These are phyloP conservation scores for Drosophila bipectinata DNA, from an alignment of 1,140 invertebrate species.

Conservation along the genomic window DNA sequence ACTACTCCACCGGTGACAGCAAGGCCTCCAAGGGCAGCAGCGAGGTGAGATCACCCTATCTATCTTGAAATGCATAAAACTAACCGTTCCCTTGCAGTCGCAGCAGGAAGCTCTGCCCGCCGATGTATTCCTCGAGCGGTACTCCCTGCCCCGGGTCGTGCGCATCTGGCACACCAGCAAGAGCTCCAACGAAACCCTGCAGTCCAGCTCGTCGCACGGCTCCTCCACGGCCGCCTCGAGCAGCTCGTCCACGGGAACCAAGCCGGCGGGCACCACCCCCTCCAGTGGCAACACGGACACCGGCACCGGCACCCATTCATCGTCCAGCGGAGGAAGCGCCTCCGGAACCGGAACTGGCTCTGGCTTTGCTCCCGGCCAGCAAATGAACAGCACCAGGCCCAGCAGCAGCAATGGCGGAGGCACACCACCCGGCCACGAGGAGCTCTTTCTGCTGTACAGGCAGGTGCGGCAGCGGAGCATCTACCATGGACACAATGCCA, in stretches of 20 bases:
- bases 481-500: conserved; percentile 81
- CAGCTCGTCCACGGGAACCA: conserved; percentile 63
- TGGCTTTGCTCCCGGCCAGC: conserved; percentile 19
- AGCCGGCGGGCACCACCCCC: conserved; percentile 9
- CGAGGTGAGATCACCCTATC: conserved; percentile 56
- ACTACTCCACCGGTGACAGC: conserved; percentile 83
- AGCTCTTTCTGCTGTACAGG: conserved; percentile 79
- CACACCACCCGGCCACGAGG: conserved; percentile 53
- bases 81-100: conserved; percentile 19
- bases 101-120: conserved; percentile 74
- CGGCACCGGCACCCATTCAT: conserved; percentile 59
- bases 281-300: conserved; percentile 28
- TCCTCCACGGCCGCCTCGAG: conserved; percentile 76
- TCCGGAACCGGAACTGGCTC: conserved; percentile 38
- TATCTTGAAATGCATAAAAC: background rate
- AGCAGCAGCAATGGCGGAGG: conserved; percentile 33
- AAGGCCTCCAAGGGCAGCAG: conserved; percentile 78
- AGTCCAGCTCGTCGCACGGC: conserved; percentile 81
- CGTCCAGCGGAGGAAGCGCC: conserved; percentile 59
- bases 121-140: conserved; percentile 85
- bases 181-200: conserved; percentile 76
- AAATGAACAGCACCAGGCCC: conserved; percentile 36
- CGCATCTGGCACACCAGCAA: conserved; percentile 80
- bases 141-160: conserved; percentile 85
- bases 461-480: conserved; percentile 74